A percentile compares a stretch with the other conserved stretches of the same genome.
Evolutionary conservation across 1,140 invertebrate species (phyloP).

Genomic region (Caenorhabditis latens): DNA sequence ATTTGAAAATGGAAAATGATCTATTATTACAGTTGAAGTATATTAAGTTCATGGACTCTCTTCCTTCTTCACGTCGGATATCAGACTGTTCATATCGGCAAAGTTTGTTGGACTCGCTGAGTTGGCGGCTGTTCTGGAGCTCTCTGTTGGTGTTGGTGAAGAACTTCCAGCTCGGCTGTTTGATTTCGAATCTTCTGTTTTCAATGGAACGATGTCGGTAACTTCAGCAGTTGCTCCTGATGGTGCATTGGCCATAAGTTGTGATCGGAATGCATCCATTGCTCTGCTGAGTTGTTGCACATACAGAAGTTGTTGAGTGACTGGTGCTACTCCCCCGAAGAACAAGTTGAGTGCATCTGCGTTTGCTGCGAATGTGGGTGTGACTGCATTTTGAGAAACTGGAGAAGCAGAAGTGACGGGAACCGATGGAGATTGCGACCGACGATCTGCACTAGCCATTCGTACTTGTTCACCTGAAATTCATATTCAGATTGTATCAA

Average conservation of each 20-base stretch:
- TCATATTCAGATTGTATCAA: background rate
- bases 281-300: conserved; percentile 27
- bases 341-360: conserved; percentile 22
- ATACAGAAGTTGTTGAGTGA: conserved; percentile 16
- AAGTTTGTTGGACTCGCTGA: conserved; percentile 28
- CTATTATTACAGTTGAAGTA: background rate
- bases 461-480: conserved; percentile 34
- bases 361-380: conserved; percentile 3
- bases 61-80: conserved; percentile 29
- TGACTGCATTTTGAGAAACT: background rate
- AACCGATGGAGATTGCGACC: conserved; percentile 20
- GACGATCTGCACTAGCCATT: conserved; percentile 28
- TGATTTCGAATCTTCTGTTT: conserved; percentile 23
- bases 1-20: background rate
- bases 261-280: conserved; percentile 23
- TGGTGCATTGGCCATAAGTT: background rate
- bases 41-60: conserved; percentile 3
- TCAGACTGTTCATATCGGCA: conserved; percentile 36
- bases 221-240: conserved; percentile 1
- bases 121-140: background rate
- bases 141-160: conserved; percentile 29
- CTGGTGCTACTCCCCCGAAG: conserved; percentile 27
- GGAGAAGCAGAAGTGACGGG: conserved; percentile 19
- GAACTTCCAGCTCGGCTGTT: conserved; percentile 17
- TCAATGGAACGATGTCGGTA: background rate